phyloP scores from a whole-genome alignment of 2,113 vertebrate genomes.

The Glaucomys volans region DNA sequence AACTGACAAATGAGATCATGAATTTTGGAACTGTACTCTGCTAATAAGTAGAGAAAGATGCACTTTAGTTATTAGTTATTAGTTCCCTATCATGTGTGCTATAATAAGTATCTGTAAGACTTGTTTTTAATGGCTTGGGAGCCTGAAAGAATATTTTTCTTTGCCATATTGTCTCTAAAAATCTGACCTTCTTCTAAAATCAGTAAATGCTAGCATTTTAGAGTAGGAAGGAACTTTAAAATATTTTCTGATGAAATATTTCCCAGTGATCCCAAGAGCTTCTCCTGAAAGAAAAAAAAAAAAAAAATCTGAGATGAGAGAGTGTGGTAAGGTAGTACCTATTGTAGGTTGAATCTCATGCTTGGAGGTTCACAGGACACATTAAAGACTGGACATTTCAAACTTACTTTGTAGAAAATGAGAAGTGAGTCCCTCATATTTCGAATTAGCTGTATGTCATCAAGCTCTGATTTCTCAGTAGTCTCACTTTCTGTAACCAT shows the following conservation, averaged over 20 bases:
- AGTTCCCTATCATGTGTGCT: neutral
- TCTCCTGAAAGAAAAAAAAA: neutral
- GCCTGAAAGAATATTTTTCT: conserved; percentile 11
- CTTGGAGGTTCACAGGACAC: neutral
- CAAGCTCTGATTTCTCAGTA: neutral
- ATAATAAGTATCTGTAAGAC: neutral
- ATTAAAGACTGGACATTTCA: neutral
- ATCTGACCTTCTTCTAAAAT: neutral
- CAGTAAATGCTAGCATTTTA: neutral
- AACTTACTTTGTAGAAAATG: conserved; percentile 2
- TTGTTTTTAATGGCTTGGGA: conserved; percentile 3
- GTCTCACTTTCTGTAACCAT: neutral
- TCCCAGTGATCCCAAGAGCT: neutral
- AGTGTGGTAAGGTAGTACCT: neutral
- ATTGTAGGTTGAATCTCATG: neutral
- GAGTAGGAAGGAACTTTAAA: neutral
- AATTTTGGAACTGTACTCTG: neutral
- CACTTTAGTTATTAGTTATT: neutral
- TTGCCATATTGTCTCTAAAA: conserved; percentile 11
- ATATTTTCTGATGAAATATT: neutral
- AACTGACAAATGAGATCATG: neutral
- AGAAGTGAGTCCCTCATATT: neutral
- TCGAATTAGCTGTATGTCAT: neutral
- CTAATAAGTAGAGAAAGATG: neutral
- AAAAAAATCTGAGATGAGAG: neutral